Evolutionary conservation across 2,888 invertebrate genomes (phyloP).

Genomic region (Epinotia bilunana): DNA sequence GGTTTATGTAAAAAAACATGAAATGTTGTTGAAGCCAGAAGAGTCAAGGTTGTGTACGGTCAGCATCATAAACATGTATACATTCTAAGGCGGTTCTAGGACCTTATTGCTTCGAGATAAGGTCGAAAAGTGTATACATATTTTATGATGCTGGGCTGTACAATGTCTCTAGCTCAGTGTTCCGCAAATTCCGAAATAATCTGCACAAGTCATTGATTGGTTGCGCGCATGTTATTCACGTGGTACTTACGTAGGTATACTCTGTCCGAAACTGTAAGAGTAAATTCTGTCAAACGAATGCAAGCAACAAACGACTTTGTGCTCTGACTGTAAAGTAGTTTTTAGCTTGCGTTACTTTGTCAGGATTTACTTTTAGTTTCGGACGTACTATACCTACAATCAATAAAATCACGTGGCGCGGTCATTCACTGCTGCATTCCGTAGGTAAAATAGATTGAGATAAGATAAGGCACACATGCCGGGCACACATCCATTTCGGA

Average conservation of each 20-base stretch:
- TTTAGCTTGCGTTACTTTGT: too few relatives aligned
- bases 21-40: neutral
- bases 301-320: too few relatives aligned
- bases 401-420: constrained; percentile 23
- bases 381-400: neutral
- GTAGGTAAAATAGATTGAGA: constrained; percentile 28
- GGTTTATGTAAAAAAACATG: neutral
- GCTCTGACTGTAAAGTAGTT: too few relatives aligned
- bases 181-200: neutral
- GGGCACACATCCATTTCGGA: constrained; percentile 16
- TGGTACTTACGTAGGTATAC: neutral
- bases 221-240: neutral
- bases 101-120: too few relatives aligned
- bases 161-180: neutral
- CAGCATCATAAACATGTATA: too few relatives aligned
- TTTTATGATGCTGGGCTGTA: neutral
- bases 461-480: constrained; percentile 30
- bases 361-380: too few relatives aligned
- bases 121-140: too few relatives aligned
- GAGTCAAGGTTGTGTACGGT: neutral
- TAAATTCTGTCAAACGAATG: too few relatives aligned
- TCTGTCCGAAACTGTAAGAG: too few relatives aligned
- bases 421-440: constrained; percentile 29
- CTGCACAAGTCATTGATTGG: neutral
- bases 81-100: too few relatives aligned